Evolutionary conservation across 2,888 invertebrate species (phyloP), one percentile per base, ranked within the genome.

Genomic region (Eupeodes luniger): DNA sequence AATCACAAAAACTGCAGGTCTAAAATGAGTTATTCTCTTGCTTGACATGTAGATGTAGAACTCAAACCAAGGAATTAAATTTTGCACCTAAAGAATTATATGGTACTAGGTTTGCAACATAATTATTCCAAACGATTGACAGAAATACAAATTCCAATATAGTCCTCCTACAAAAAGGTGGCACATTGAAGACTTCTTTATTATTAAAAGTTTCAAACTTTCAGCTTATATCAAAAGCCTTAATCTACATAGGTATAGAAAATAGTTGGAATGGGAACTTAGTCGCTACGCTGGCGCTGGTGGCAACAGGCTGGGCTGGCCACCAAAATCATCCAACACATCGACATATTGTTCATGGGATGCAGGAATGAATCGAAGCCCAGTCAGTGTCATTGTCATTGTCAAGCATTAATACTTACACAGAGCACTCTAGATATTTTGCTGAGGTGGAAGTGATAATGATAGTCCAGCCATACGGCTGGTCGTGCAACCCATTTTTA

Each of bases 301-400:
- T 27, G 27, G 27, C 27, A 3, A 27, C 27, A 3, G 27, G 27
- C 27, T 27, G 27, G 27, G 27, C 19, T 19, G 3, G 81, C 16
- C 72, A 51, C 59, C 16, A 14, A 19, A 16, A 34, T 0, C 14
- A 6, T 59, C 34, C 44, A 6, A 36, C 51, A n/a, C 34, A 34
- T 47, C 6, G 10, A n/a, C 53, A 53, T 44, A 12, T 47, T 5
- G n/a, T 40, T 5, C 14, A 14, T 34, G 34, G 9, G 5, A 59
- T 3, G n/a, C 1, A 27, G 64, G 72, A 78, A 88, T 88, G 69
- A 19, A 19, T 19, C 19, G 19, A 81, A 84, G 87, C 81, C 74
- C 84, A 84, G 79, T 82, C 82, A 82, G 81, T 84, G 81, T 84
- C 84, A 88, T 74, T 84, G 81, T 84, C 84, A 88, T 74, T 84